Percentiles rank a stretch among this genome's conserved stretches.
These are phyloP conservation scores for Pelvicachromis taeniatus DNA, from an alignment of 2,113 vertebrate species.

Conservation along the genomic window DNA sequence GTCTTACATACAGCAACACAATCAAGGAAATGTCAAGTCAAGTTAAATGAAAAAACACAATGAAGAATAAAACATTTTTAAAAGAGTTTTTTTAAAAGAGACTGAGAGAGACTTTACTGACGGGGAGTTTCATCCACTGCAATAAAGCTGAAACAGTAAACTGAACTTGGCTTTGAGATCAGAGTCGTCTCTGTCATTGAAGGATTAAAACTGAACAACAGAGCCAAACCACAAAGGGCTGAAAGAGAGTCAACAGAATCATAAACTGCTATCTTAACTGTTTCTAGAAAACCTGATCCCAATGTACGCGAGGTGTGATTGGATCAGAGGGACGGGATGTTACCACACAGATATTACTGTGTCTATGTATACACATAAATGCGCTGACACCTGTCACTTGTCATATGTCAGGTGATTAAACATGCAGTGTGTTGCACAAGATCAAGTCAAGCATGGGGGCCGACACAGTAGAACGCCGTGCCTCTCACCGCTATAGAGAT, in stretches of 20 bases:
- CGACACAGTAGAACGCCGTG: conserved; percentile 35
- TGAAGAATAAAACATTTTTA: background rate
- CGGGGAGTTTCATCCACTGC: background rate
- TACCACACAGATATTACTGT: background rate
- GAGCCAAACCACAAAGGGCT: background rate
- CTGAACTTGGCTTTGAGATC: background rate
- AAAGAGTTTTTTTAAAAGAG: background rate
- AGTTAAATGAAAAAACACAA: background rate
- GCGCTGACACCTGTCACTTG: conserved; percentile 41
- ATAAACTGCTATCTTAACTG: background rate
- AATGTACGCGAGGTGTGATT: background rate
- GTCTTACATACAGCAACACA: background rate
- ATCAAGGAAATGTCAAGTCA: background rate
- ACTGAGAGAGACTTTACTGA: background rate
- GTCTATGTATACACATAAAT: background rate
- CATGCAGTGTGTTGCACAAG: conserved; percentile 24
- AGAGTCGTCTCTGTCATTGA: background rate
- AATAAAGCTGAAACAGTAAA: background rate
- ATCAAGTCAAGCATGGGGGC: conserved; percentile 10
- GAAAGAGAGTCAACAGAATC: background rate
- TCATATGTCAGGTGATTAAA: conserved; percentile 37
- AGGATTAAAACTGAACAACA: background rate
- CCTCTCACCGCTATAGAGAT: conserved; percentile 44
- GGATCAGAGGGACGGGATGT: background rate
- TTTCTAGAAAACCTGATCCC: background rate